Percentiles rank a stretch among this genome's conserved stretches.
Conservation (phyloP, 2,797 vertebrate species). For the Mareca penelope region DNA sequence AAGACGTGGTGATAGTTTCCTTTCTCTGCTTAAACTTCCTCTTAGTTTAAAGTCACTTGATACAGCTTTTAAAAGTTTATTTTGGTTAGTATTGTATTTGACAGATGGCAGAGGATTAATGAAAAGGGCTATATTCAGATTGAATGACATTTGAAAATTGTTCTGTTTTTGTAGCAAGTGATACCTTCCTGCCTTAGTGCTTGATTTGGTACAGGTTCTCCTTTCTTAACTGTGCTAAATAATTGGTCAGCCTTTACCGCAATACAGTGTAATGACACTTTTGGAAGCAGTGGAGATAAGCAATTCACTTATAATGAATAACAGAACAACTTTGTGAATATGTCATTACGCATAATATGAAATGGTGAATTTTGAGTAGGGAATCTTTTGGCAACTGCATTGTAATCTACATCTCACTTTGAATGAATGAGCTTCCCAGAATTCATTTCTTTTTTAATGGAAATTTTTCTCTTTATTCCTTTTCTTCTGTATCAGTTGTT, state of each 20-base stretch:
- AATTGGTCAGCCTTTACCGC: slow-evolving; percentile 56
- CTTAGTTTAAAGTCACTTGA: slow-evolving; percentile 1
- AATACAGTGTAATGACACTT: slow-evolving; percentile 32
- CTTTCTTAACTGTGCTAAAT: slow-evolving; percentile 34
- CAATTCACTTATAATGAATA: slow-evolving; percentile 45
- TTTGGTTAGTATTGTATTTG: slow-evolving; percentile 16
- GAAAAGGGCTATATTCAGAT: background rate
- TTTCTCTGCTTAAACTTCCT: background rate
- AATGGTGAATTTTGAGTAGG: slow-evolving; percentile 50
- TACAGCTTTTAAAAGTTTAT: background rate
- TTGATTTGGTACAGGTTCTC: slow-evolving; percentile 38
- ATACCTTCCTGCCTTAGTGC: slow-evolving; percentile 10
- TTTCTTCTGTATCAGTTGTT: background rate
- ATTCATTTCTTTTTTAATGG: slow-evolving; percentile 26
- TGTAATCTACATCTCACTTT: slow-evolving; percentile 3
- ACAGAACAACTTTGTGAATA: slow-evolving; percentile 33
- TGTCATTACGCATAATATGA: slow-evolving; percentile 22
- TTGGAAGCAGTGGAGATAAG: slow-evolving; percentile 32
- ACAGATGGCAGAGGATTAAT: background rate
- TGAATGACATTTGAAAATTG: slow-evolving; percentile 23
- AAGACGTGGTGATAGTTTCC: background rate
- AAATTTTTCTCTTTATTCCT: background rate
- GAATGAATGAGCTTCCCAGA: slow-evolving; percentile 18
- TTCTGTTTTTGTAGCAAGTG: background rate
- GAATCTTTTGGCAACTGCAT: slow-evolving; percentile 32